A percentile compares a stretch with the other conserved stretches of the same genome.
These are phyloP conservation scores for Platichthys stellatus DNA, from an alignment of 2,113 vertebrate species.

Conservation along the genomic window DNA sequence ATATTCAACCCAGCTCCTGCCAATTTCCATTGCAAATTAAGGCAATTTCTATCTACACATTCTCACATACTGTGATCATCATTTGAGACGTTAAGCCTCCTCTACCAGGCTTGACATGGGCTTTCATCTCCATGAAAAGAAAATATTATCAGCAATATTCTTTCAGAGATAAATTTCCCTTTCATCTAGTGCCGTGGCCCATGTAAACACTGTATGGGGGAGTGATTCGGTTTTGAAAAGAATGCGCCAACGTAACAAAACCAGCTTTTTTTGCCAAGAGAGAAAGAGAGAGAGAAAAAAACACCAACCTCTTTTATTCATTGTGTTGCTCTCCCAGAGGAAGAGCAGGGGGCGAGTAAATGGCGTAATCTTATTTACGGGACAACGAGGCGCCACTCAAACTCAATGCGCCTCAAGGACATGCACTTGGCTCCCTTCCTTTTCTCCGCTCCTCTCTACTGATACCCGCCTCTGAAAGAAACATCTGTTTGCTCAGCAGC, in stretches of 20 bases:
- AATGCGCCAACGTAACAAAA: conserved; percentile 53
- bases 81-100: conserved; percentile 33
- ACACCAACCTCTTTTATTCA: conserved; percentile 60
- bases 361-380: conserved; percentile 70
- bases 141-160: conserved; percentile 47
- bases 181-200: conserved; percentile 40
- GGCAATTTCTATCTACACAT: conserved; percentile 28
- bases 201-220: conserved; percentile 47
- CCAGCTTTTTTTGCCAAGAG: conserved; percentile 2
- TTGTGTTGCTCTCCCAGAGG: conserved; percentile 54
- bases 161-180: conserved; percentile 35
- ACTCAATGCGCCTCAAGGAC: conserved; percentile 66
- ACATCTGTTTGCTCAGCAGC: conserved; percentile 70
- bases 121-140: conserved; percentile 55
- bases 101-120: conserved; percentile 20
- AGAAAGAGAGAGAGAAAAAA: not conserved
- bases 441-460: conserved; percentile 46
- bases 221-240: conserved; percentile 35
- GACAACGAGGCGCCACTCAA: conserved; percentile 54
- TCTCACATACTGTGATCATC: conserved; percentile 26
- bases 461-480: conserved; percentile 57
- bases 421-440: conserved; percentile 55
- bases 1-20: conserved; percentile 37
- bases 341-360: conserved; percentile 64
- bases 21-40: conserved; percentile 35